A percentile compares a stretch with the other conserved stretches of the same genome.
These are phyloP conservation scores for Microctenopoma steveboyesi DNA, from an alignment of 2,797 vertebrate genomes.

Conservation along the genomic window DNA sequence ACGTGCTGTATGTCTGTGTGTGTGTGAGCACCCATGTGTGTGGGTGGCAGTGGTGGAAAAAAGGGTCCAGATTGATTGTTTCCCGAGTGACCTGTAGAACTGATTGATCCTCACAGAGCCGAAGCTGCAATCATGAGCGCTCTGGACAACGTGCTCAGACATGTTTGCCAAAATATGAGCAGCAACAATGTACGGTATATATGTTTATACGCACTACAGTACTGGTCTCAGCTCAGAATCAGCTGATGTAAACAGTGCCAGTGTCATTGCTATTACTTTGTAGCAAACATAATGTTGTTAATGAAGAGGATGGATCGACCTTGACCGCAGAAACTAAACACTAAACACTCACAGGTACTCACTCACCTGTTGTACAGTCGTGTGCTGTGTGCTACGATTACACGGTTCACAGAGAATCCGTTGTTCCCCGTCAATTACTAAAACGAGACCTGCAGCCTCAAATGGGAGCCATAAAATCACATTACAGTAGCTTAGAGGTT, in stretches of 20 bases:
- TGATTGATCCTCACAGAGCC: constrained; percentile 68
- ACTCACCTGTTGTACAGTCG: constrained; percentile 8
- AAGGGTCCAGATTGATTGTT: constrained; percentile 75
- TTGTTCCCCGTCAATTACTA: constrained; percentile 22
- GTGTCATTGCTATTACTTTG: neutral
- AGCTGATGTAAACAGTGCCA: neutral
- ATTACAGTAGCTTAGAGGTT: constrained; percentile 30
- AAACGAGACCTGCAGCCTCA: constrained; percentile 30
- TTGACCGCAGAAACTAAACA: constrained; percentile 8
- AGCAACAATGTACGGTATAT: neutral
- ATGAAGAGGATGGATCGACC: neutral
- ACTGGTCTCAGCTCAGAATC: neutral
- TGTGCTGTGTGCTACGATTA: neutral
- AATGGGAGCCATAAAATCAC: constrained; percentile 36
- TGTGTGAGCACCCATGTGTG: constrained; percentile 19
- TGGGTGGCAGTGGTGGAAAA: constrained; percentile 53
- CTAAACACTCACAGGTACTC: neutral
- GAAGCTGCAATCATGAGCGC: constrained; percentile 53
- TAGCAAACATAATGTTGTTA: neutral
- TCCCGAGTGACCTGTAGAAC: constrained; percentile 65
- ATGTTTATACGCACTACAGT: constrained; percentile 4
- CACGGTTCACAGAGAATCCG: constrained; percentile 28
- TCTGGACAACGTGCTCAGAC: constrained; percentile 37
- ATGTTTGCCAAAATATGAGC: constrained; percentile 25
- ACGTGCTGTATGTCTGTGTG: constrained; percentile 13